Evolutionary conservation across 2,113 vertebrate genomes (phyloP).

Genomic region (Gobiocypris rarus): DNA sequence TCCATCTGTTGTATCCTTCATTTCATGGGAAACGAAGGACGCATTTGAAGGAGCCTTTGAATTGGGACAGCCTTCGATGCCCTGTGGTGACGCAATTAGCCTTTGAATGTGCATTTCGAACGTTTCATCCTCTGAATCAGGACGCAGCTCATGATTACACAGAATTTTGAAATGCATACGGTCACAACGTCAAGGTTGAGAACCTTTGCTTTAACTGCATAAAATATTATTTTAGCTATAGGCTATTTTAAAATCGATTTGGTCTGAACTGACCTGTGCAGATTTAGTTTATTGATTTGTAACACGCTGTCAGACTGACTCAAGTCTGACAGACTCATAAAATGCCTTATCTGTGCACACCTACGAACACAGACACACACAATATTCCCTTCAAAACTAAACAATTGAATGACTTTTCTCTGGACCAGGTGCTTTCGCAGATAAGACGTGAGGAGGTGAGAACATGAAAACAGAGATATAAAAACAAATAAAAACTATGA

Average conservation of each 20-base stretch:
- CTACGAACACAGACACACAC: background rate
- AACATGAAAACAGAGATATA: background rate
- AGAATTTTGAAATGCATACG: too few relatives aligned
- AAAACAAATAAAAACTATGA: background rate
- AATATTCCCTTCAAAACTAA: background rate
- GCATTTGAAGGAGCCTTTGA: too few relatives aligned
- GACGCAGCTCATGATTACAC: too few relatives aligned
- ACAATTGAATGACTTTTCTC: background rate
- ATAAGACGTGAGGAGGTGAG: background rate
- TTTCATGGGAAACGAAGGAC: too few relatives aligned
- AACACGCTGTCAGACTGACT: background rate
- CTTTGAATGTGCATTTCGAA: too few relatives aligned
- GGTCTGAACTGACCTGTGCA: too few relatives aligned
- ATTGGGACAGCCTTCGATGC: too few relatives aligned
- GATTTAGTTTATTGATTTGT: conserved; percentile 12
- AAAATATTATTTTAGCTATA: background rate
- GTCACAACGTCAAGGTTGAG: background rate
- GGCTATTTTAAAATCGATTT: background rate
- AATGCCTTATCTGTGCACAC: background rate
- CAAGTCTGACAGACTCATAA: background rate
- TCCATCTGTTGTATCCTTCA: too few relatives aligned
- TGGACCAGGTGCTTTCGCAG: background rate
- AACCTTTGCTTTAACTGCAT: background rate
- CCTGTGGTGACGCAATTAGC: too few relatives aligned
- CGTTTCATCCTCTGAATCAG: too few relatives aligned